Evolutionary conservation across 2,113 vertebrate genomes (phyloP).

Genomic region (Alethe diademata): DNA sequence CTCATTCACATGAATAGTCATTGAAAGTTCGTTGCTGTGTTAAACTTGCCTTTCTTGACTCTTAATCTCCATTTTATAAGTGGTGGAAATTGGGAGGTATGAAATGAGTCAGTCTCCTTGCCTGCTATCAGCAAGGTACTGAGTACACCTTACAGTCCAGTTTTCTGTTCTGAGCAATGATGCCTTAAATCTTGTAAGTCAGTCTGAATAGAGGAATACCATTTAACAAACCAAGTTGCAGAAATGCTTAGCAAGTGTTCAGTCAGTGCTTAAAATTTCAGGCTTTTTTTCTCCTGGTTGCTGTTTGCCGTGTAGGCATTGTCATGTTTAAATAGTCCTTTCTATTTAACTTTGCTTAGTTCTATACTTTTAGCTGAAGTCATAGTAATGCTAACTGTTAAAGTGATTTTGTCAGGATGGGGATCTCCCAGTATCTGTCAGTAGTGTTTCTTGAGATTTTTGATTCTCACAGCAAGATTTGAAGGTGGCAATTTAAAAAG

Average conservation of each 20-base stretch:
- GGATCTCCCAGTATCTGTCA: accelerated
- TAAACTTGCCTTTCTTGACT: neutral
- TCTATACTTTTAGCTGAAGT: neutral
- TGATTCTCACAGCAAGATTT: neutral
- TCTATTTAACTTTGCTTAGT: neutral
- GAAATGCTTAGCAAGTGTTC: neutral
- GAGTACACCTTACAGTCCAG: neutral
- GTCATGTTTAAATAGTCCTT: neutral
- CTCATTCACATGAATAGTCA: neutral
- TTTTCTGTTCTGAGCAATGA: neutral
- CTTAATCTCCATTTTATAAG: neutral
- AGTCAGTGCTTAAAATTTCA: neutral
- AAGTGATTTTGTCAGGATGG: neutral
- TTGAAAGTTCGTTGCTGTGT: neutral
- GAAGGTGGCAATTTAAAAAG: neutral
- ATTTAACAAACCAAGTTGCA: neutral
- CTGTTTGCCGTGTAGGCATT: neutral
- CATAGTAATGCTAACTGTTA: neutral
- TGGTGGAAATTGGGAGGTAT: neutral
- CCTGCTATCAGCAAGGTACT: neutral
- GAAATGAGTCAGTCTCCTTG: neutral
- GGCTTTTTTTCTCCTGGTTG: neutral
- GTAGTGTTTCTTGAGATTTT: neutral
- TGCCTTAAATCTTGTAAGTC: neutral
- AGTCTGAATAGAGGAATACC: neutral